Percentiles rank a stretch among this genome's conserved stretches.
phyloP scores from a whole-genome alignment of 2,797 vertebrate species.

The Cuculus canorus region DNA sequence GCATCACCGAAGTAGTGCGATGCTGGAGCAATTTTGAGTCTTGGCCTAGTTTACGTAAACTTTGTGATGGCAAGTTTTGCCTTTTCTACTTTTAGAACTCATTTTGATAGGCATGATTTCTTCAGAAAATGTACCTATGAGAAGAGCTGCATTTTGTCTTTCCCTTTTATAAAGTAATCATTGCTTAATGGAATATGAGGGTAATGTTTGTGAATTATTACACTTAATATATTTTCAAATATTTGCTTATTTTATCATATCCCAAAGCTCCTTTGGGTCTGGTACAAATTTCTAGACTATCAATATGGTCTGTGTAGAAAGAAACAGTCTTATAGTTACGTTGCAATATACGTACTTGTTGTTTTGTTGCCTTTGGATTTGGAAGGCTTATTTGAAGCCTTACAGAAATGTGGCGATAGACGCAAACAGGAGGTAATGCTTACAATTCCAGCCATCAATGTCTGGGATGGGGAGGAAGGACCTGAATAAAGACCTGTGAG shows the following conservation, averaged over 20 bases:
- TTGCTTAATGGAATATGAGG: neutral
- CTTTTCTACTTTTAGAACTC: neutral
- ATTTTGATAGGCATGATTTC: neutral
- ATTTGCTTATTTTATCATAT: neutral
- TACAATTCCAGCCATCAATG: neutral
- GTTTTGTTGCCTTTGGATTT: neutral
- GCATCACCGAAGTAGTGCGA: neutral
- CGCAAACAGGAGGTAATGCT: neutral
- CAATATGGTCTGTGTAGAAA: neutral
- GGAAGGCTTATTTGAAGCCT: neutral
- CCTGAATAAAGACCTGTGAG: neutral
- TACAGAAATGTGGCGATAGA: neutral
- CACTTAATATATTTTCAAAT: neutral
- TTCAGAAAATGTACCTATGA: neutral
- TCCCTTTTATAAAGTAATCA: neutral
- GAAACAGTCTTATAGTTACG: neutral
- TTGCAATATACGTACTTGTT: neutral
- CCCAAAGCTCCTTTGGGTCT: neutral
- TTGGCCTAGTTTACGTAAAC: neutral
- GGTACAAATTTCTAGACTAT: neutral
- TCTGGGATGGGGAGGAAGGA: neutral
- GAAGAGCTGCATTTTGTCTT: neutral
- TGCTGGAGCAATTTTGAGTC: neutral
- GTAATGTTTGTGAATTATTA: neutral
- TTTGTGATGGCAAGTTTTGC: neutral